Evolutionary conservation across 2,888 invertebrate genomes (phyloP).

Genomic region (Diaperis boleti): DNA sequence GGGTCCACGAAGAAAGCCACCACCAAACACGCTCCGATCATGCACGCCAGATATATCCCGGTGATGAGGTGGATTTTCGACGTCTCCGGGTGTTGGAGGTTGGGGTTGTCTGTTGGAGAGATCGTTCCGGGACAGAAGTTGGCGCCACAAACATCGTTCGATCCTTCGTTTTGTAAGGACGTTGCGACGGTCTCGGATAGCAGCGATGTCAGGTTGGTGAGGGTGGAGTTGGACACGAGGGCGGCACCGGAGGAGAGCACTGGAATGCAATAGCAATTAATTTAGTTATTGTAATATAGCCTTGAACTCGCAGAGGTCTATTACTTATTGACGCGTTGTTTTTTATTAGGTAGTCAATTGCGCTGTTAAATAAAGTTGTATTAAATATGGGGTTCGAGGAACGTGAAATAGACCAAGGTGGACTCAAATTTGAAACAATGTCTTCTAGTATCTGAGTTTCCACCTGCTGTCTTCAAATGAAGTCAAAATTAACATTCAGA

Average conservation of each 20-base stretch:
- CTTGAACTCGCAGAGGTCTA: too few species aligned
- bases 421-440: too few species aligned
- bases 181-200: constrained; percentile 50
- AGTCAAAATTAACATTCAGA: too few species aligned
- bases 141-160: constrained; percentile 77
- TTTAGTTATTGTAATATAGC: too few species aligned
- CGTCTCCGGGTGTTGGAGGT: constrained; percentile 78
- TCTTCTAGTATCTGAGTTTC: too few species aligned
- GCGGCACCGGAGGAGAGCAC: constrained; percentile 51
- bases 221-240: constrained; percentile 37
- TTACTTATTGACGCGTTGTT: too few species aligned
- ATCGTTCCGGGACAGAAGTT: constrained; percentile 75
- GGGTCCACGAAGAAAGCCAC: constrained; percentile 86
- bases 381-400: too few species aligned
- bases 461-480: too few species aligned
- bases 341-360: too few species aligned
- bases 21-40: constrained; percentile 79
- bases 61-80: constrained; percentile 83
- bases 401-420: too few species aligned
- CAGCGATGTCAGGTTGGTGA: constrained; percentile 52
- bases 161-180: constrained; percentile 56
- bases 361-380: too few species aligned
- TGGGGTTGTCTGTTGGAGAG: constrained; percentile 70
- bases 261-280: constrained; percentile 47
- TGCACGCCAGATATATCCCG: constrained; percentile 85